phyloP scores from a whole-genome alignment of 2,113 vertebrate species.

The Chloebia gouldiae region DNA sequence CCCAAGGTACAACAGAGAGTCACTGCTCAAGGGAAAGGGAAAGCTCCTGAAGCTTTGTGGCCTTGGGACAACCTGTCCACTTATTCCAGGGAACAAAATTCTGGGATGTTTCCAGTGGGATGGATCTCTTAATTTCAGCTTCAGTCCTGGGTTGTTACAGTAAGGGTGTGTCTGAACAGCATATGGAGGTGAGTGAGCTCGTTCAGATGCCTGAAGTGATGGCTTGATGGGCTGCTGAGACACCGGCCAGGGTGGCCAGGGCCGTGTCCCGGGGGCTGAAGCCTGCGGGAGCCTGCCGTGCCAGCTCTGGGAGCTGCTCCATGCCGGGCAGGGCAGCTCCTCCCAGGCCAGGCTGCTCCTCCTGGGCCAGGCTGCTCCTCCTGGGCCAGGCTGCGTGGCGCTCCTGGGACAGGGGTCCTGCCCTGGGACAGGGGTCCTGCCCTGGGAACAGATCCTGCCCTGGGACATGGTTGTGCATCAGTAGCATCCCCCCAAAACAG shows the following conservation, averaged over 20 bases:
- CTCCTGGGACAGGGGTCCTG: too few species aligned
- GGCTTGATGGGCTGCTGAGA: neutral
- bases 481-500: neutral
- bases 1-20: neutral
- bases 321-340: too few species aligned
- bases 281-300: too few species aligned
- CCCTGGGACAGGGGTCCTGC: too few species aligned
- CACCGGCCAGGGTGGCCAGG: too few species aligned
- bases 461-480: fast-evolving
- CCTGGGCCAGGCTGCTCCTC: too few species aligned
- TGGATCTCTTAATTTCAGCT: neutral
- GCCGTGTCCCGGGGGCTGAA: neutral
- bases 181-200: neutral
- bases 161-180: neutral
- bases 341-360: neutral
- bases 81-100: neutral
- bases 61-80: neutral
- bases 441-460: too few species aligned
- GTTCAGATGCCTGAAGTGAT: fast-evolving
- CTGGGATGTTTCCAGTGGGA: neutral
- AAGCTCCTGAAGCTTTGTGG: neutral
- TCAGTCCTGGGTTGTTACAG: neutral
- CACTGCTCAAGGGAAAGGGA: neutral
- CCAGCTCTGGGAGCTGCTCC: neutral
- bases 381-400: too few species aligned